Conservation (phyloP, 2,797 vertebrate genomes). For the Phyllotis vaccarum region DNA sequence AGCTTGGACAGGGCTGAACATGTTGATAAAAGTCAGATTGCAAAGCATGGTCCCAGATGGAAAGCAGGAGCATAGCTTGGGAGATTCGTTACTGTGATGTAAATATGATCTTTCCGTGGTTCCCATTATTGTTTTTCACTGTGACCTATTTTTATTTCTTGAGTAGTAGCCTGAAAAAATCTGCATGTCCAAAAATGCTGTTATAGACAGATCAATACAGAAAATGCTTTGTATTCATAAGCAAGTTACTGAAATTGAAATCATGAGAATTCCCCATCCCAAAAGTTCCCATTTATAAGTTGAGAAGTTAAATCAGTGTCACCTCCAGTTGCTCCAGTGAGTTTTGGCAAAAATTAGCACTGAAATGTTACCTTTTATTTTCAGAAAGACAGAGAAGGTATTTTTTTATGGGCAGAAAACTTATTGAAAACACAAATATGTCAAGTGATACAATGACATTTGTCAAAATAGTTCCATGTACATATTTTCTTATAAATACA, state of each 20-base stretch:
- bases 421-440: background rate
- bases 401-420: background rate
- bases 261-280: too few species aligned
- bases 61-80: background rate
- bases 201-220: constrained; percentile 1
- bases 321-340: background rate
- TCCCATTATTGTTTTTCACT: background rate
- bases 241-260: background rate
- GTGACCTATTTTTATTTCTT: background rate
- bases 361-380: background rate
- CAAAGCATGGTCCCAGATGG: constrained; percentile 10
- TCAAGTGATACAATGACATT: constrained; percentile 43
- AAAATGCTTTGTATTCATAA: background rate
- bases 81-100: background rate
- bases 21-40: background rate
- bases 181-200: background rate
- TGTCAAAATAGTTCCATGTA: background rate
- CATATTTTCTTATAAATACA: constrained; percentile 18
- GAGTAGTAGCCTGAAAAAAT: background rate
- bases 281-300: background rate
- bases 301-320: background rate
- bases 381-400: background rate
- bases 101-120: background rate
- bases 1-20: background rate
- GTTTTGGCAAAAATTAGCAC: background rate